A percentile compares a stretch with the other conserved stretches of the same genome.
These are phyloP conservation scores for Pantherophis vulpinus DNA, from an alignment of 2,797 vertebrate genomes.

Conservation along the genomic window DNA sequence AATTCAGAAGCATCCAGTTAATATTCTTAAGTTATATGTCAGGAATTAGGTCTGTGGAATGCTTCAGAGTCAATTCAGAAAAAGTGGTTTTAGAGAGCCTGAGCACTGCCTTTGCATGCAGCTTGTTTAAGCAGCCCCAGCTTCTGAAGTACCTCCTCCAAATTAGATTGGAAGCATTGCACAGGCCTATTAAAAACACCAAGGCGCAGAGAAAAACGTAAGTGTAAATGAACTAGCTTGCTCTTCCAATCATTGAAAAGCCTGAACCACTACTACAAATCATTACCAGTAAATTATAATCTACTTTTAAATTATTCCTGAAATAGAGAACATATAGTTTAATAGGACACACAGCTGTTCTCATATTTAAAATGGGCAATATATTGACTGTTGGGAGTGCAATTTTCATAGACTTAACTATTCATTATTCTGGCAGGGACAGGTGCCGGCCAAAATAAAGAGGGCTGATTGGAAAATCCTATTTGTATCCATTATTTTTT, in stretches of 20 bases:
- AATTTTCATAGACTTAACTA: background rate
- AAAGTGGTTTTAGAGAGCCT: background rate
- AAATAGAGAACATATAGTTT: background rate
- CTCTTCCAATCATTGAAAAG: background rate
- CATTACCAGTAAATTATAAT: background rate
- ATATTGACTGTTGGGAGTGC: background rate
- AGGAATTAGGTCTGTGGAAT: background rate
- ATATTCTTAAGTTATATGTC: background rate
- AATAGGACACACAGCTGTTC: background rate
- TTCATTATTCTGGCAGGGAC: background rate
- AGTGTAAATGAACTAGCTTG: background rate
- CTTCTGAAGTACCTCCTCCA: background rate
- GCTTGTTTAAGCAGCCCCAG: background rate
- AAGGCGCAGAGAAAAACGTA: background rate
- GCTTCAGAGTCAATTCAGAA: background rate
- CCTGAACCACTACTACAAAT: background rate
- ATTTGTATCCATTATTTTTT: background rate
- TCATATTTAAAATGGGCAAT: background rate
- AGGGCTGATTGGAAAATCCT: background rate
- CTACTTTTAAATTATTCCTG: background rate
- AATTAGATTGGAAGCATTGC: background rate
- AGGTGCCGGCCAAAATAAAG: background rate
- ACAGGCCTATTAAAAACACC: background rate
- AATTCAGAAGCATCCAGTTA: background rate
- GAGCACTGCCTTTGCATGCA: background rate